Evolutionary conservation across 2,113 vertebrate species (phyloP), one percentile per base, ranked within the genome.

Genomic region (Colinus virginianus): DNA sequence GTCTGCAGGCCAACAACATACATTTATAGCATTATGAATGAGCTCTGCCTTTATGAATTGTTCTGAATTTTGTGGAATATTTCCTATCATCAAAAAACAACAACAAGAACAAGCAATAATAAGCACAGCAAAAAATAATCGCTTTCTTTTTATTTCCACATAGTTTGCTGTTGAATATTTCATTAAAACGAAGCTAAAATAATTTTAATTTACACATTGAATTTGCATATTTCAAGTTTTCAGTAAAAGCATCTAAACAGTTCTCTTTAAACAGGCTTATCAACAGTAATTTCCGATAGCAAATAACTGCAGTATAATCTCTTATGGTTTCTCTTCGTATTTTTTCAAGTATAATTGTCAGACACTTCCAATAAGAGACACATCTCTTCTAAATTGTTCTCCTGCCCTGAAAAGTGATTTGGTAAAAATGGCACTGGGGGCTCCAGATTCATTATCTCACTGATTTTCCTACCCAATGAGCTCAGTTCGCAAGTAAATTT

Each of bases 401-500:
- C 67, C 85, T 90, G 51, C 64, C 48, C 82, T 90, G 51, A 87
- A 80, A 80, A 80, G 46, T n/a, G 67, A 84, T 81, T 91, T 92
- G 86, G 59, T 81, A 88, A 90, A 96, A 94, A 88, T 45, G 59
- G 84, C 87, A 90, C 28, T 3, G 43, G n/a, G 32, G 32, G 62
- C 48, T 94, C 83, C 75, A 63, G 63, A 66, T 95, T 96, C 93
- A 95, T 92, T 95, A 96, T 87, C 87, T 84, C 94, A 87, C 71
- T 89, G 86, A 89, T 93, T 97, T 96, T 95, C 90, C 82, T 96
- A 94, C 74, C 79, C 90, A 95, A 53, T 64, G 80, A 94, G 69
- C 89, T 96, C 85, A 90, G 90, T 93, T 90, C 94, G 87, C 78
- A 89, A 95, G 95, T 83, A 95, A 85, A 97, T 97, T 94, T 95